A percentile compares a stretch with the other conserved stretches of the same genome.
Evolutionary conservation across 2,797 vertebrate species (phyloP).

Genomic region (Alcedo quadribrachys): DNA sequence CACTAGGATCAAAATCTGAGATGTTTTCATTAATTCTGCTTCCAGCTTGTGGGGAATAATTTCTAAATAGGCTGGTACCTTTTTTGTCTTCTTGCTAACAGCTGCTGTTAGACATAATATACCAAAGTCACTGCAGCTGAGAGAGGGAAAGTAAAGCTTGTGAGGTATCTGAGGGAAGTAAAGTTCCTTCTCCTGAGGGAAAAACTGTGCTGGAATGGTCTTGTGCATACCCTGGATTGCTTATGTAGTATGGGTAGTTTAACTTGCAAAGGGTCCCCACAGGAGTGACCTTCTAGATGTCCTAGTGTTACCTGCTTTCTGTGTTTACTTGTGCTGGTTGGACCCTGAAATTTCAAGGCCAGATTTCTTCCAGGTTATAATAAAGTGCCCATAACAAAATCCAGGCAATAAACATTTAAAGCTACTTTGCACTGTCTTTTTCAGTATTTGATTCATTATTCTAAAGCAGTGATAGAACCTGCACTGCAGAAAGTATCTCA

Average conservation of each 20-base stretch:
- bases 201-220: too few relatives aligned
- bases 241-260: neutral
- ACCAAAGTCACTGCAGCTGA: neutral
- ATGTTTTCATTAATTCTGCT: conserved; percentile 67
- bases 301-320: neutral
- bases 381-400: neutral
- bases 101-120: conserved; percentile 1
- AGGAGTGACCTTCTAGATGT: neutral
- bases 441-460: neutral
- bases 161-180: neutral
- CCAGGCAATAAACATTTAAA: neutral
- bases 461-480: neutral
- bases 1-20: conserved; percentile 39
- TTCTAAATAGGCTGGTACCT: conserved; percentile 28
- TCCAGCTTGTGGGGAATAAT: conserved; percentile 37
- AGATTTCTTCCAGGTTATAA: neutral
- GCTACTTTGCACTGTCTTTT: neutral
- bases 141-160: neutral
- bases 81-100: conserved; percentile 22
- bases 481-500: neutral
- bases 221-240: neutral
- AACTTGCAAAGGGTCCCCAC: neutral
- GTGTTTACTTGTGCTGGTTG: neutral
- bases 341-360: neutral
- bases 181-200: neutral